Evolutionary conservation across 2,888 invertebrate genomes (phyloP).

Genomic region (Syritta pipiens): DNA sequence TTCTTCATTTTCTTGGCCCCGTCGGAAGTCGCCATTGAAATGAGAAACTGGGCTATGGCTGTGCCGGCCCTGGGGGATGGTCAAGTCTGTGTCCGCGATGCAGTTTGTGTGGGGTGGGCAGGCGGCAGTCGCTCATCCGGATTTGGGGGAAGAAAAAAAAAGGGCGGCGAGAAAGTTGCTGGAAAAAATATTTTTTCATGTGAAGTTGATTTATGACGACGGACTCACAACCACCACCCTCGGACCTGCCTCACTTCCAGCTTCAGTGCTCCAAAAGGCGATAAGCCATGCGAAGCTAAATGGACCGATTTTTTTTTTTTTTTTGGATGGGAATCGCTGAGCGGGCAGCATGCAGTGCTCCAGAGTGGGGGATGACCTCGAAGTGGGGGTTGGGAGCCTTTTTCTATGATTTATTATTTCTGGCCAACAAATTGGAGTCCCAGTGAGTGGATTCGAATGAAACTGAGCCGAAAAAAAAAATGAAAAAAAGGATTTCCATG

Average conservation of each 20-base stretch:
- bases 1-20: neutral
- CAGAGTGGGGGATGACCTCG: no score
- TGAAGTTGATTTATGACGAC: conserved; percentile 42
- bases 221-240: no score
- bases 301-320: conserved; percentile 8
- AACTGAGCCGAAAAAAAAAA: no score
- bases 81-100: conserved; percentile 21
- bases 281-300: conserved; percentile 32
- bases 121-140: no score
- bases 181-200: conserved; percentile 9
- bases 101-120: neutral
- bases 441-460: neutral
- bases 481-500: no score
- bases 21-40: conserved; percentile 25
- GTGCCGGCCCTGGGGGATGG: conserved; percentile 19
- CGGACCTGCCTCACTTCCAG: no score
- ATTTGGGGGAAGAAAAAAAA: no score
- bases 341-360: neutral
- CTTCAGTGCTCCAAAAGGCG: no score
- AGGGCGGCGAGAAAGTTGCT: conserved; percentile 1
- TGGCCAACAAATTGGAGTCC: conserved; percentile 14
- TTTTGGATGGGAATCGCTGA: conserved; percentile 26
- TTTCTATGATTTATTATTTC: conserved; percentile 36
- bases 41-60: conserved; percentile 37
- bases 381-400: no score